phyloP scores from a whole-genome alignment of 2,113 vertebrate genomes.

The Hirundichthys speculiger region DNA sequence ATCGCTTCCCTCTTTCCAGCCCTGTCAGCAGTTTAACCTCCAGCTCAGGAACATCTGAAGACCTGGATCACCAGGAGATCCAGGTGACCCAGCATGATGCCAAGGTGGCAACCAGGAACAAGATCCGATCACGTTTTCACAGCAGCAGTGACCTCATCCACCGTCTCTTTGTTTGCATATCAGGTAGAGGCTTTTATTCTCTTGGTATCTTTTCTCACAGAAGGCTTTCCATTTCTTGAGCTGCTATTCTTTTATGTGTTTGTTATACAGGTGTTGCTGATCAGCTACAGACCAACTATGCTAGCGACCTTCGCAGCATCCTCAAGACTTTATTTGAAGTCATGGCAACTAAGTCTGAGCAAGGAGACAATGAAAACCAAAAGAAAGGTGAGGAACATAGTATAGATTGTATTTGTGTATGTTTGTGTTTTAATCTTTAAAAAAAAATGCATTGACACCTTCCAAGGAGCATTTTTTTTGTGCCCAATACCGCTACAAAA shows the following conservation, averaged over 20 bases:
- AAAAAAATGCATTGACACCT: no score
- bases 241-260: conserved; percentile 1
- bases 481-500: neutral
- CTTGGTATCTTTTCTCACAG: neutral
- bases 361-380: conserved; percentile 86
- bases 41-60: conserved; percentile 85
- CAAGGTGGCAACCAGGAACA: conserved; percentile 87
- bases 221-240: neutral
- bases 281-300: conserved; percentile 98
- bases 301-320: conserved; percentile 95
- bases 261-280: conserved; percentile 89
- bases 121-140: conserved; percentile 94
- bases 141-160: conserved; percentile 97
- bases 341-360: conserved; percentile 95
- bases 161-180: conserved; percentile 98
- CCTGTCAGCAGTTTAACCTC: conserved; percentile 83
- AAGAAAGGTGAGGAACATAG: conserved; percentile 84
- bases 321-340: conserved; percentile 98
- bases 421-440: neutral
- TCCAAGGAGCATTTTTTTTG: no score
- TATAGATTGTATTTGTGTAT: neutral
- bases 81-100: conserved; percentile 83
- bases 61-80: conserved; percentile 82
- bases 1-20: conserved; percentile 47
- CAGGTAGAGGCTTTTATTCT: conserved; percentile 80